Evolutionary conservation across 2,888 invertebrate species (phyloP).

Genomic region (Scaptodrosophila latifasciaeformis): DNA sequence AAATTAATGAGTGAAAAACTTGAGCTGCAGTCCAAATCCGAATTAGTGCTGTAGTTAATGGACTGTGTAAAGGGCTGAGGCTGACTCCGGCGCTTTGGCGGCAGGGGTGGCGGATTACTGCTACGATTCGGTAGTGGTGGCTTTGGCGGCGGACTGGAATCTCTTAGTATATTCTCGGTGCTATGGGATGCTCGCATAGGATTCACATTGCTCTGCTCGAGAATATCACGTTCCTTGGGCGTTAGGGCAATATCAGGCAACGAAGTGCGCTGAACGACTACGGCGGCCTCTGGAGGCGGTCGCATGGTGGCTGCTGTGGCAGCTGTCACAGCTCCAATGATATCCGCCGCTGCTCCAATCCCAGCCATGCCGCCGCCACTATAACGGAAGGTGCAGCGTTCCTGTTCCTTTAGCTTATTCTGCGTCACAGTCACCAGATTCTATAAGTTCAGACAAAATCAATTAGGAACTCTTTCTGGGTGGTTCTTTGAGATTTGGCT

Average conservation of each 20-base stretch:
- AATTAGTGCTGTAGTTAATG: conserved; percentile 69
- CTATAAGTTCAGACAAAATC: conserved; percentile 70
- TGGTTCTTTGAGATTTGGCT: conserved; percentile 26
- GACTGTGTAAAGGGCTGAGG: conserved; percentile 74
- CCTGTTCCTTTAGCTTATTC: conserved; percentile 84
- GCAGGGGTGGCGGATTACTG: conserved; percentile 84
- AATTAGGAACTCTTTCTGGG: neutral
- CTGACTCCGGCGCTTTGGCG: conserved; percentile 81
- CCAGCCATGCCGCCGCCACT: conserved; percentile 45
- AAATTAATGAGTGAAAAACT: conserved; percentile 80
- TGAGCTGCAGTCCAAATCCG: conserved; percentile 70
- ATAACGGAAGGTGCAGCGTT: conserved; percentile 69
- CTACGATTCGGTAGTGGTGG: conserved; percentile 88
- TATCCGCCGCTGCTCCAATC: conserved; percentile 11
- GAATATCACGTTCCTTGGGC: conserved; percentile 78
- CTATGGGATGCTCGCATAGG: conserved; percentile 87
- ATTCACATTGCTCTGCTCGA: conserved; percentile 76
- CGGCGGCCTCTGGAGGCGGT: conserved; percentile 75
- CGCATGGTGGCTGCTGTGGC: conserved; percentile 47
- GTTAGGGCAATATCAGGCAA: conserved; percentile 88
- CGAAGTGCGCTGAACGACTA: conserved; percentile 82
- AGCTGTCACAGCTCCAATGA: conserved; percentile 21
- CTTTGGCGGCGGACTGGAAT: conserved; percentile 88
- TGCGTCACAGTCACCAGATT: conserved; percentile 86
- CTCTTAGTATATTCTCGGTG: conserved; percentile 85